These are phyloP conservation scores for Pocillopora meandrina DNA, from an alignment of 92 coral and sea anemone species.

Conservation along the genomic window DNA sequence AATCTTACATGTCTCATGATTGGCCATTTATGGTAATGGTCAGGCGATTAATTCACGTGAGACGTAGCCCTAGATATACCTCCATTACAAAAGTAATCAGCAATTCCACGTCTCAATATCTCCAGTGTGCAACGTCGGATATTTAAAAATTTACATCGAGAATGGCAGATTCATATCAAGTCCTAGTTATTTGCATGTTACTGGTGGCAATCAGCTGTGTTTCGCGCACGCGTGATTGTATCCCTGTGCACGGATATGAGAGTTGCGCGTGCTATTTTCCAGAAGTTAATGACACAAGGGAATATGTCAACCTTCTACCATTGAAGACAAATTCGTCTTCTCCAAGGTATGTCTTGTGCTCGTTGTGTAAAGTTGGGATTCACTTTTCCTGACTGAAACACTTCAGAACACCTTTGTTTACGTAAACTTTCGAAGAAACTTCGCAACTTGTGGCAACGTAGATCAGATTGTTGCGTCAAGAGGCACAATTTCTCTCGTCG, in stretches of 20 bases:
- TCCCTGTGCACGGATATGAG: constrained; percentile 43
- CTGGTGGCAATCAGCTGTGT: constrained; percentile 2
- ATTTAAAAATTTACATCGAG: not conserved
- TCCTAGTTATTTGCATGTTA: not conserved
- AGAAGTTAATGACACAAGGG: constrained; percentile 29
- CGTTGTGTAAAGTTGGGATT: not conserved
- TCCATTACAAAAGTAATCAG: no score
- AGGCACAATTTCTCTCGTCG: no score
- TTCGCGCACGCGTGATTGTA: constrained; percentile 17
- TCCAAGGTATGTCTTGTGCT: constrained; percentile 60
- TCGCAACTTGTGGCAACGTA: no score
- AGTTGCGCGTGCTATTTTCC: constrained; percentile 69
- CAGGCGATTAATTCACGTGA: no score
- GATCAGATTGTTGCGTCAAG: no score
- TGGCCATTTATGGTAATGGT: no score
- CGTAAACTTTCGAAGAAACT: no score
- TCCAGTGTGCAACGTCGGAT: not conserved
- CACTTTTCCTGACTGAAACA: no score
- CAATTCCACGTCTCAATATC: no score
- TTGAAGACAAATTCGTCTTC: constrained; percentile 39
- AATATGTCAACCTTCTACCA: constrained; percentile 56
- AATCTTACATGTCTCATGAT: no score
- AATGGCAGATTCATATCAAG: not conserved
- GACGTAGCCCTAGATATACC: no score
- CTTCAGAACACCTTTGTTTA: no score